Evolutionary conservation across 2,797 vertebrate genomes (phyloP).

Genomic region (Sebastolobus altivelis): DNA sequence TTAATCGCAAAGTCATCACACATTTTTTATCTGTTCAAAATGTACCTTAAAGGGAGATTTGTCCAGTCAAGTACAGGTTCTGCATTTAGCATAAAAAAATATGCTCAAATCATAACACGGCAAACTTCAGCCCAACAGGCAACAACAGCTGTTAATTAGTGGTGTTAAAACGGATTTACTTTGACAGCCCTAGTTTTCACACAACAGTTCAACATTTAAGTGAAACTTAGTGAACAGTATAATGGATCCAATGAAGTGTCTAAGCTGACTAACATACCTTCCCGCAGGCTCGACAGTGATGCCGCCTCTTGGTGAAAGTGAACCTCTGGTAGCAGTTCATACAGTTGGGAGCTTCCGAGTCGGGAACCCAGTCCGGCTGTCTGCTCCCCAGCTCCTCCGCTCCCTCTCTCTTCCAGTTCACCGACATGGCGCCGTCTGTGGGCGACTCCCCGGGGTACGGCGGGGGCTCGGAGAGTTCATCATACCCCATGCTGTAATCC

Average conservation of each 20-base stretch:
- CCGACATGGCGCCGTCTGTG: conserved; percentile 37
- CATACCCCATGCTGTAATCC: conserved; percentile 69
- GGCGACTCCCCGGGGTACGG: conserved; percentile 78
- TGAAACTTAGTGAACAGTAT: background rate
- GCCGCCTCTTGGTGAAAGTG: conserved; percentile 95
- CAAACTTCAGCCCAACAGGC: too few species aligned
- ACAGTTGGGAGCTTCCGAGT: conserved; percentile 95
- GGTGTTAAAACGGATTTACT: too few species aligned
- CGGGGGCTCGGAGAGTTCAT: conserved; percentile 85
- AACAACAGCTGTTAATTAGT: too few species aligned
- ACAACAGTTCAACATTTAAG: background rate
- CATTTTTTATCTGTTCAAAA: too few species aligned
- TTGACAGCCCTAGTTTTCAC: background rate
- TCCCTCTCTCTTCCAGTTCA: conserved; percentile 64
- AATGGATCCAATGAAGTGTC: background rate
- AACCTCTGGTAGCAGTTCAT: conserved; percentile 95
- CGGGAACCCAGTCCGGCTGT: conserved; percentile 95
- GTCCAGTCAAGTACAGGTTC: too few species aligned
- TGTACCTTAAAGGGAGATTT: too few species aligned
- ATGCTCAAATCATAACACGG: too few species aligned
- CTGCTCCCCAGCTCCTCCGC: conserved; percentile 82
- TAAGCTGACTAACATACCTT: conserved; percentile 79
- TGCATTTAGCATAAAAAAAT: too few species aligned
- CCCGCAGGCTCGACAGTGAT: conserved; percentile 97
- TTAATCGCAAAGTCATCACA: too few species aligned